phyloP scores from a whole-genome alignment of 2,888 invertebrate species.

The Tipula helvola region DNA sequence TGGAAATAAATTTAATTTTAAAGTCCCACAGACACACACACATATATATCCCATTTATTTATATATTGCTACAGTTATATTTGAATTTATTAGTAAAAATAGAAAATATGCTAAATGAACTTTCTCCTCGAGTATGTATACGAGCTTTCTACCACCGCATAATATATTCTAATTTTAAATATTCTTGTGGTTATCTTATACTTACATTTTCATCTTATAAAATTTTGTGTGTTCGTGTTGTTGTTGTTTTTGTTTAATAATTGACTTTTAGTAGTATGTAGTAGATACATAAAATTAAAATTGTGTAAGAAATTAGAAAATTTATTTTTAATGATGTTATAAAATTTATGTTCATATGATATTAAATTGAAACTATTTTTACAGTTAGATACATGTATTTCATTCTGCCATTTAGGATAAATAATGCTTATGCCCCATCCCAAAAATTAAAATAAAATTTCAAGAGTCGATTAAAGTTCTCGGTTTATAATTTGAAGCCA shows the following conservation, averaged over 20 bases:
- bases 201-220: background rate
- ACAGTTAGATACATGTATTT: no score
- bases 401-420: no score
- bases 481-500: no score
- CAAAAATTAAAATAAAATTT: no score
- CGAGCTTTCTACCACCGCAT: background rate
- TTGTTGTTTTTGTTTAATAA: background rate
- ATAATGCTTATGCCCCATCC: no score
- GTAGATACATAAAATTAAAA: background rate
- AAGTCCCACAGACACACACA: background rate
- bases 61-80: background rate
- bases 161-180: background rate
- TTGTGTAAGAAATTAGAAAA: background rate
- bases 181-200: background rate
- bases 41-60: background rate
- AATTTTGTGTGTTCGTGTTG: background rate
- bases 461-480: no score
- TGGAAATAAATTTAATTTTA: background rate
- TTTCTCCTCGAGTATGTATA: background rate
- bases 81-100: background rate
- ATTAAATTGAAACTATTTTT: no score
- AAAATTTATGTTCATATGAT: background rate
- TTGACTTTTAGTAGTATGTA: background rate
- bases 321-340: background rate
- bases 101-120: background rate